Base-by-base conservation (phyloP, 2,797 vertebrate genomes). In the Scleropages formosus region DNA sequence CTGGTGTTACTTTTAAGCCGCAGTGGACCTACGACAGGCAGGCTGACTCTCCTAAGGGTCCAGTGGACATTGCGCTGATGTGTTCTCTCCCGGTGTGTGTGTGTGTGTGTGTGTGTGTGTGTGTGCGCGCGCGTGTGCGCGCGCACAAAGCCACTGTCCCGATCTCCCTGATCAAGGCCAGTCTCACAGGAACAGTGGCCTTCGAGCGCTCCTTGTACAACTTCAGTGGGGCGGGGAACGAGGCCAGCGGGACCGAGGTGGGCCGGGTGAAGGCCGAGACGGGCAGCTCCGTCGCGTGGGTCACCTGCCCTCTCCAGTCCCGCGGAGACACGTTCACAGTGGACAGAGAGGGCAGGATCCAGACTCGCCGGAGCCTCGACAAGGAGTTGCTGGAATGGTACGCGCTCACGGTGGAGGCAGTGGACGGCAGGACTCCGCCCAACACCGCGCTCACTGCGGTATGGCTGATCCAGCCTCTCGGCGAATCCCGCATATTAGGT, bases 171-270 rank as follows among this genome's bases (percentile, higher is more conserved):
- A 79, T 82, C 83, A 59, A 76, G 0, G 66, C 67, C 2, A 82
- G 84, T 46, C 71, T 80, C 22, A 73, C 31, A 1, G 92, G 90
- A 0, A 51, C 53, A 1, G 77, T 94, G 80, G 74, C 10, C 26
- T 94, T 94, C n/a, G 31, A 72, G 8, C 89, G 47, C 39, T 76
- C 87, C 79, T 85, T 78, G 80, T 94, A 93, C n/a, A 84, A 84
- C 80, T 95, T 93, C 86, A 87, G 80, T 31, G 7, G 92, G 0
- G 58, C 62, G 2, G 93, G 95, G 78, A 83, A 89, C 0, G 22
- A 84, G 73, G 78, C 79, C 0, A 44, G 1, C 0, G 84, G 78
- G 20, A 76, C 68, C 7, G 0, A 0, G 0, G 87, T 93, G 66
- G 93, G 93, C 0, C 0, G 0, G 3, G 92, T 93, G 65, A 59